Evolutionary conservation across 1,140 invertebrate species (phyloP), one percentile per base, ranked within the genome.

Genomic region (Gonioctena quinquepunctata): DNA sequence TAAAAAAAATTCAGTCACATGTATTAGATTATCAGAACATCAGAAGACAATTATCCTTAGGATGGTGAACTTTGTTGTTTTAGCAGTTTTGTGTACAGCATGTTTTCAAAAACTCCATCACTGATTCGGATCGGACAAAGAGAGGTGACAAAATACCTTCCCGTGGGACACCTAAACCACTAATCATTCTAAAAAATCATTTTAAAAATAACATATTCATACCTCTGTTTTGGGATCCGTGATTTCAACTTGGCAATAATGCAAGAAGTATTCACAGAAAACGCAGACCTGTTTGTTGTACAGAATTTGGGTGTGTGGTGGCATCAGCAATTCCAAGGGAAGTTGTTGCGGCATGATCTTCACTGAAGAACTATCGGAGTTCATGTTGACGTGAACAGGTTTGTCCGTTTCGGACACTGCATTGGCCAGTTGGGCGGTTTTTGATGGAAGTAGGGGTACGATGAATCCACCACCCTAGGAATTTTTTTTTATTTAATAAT

Each of bases 221-320:
- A 90, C 91, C 84, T 93, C 91, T 19, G 88, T 91, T 22, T 83
- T 82, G 11, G 90, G 88, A 73, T 90, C 85, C 52, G 90, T 91
- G 50, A 96, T 85, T 7, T 87, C 85, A 67, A 91, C 85, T 80
- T 95, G 93, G 56, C 96, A 71, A 70, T 91, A 92, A 80, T 95
- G 92, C 52, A 96, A 80, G 76, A 93, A 86, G 83, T 93, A 95
- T 84, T 95, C 90, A 80, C 94, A 96, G 74, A 95, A 87, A 26
- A 89, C 87, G 83, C 94, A 96, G 0, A 84, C 77, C 73, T 89
- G 78, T 70, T 87, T 86, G 71, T 83, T 85, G 33, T 85, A 82
- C 2, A 87, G 83, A 7, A 85, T 62, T n/a, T 77, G 68, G 23
- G 83, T 71, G 63, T 81, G 76, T 70, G 82, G 83, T 49, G 82